Evolutionary conservation across 2,888 invertebrate genomes (phyloP), one percentile per base, ranked within the genome.

Genomic region (Tiliacea aurago): DNA sequence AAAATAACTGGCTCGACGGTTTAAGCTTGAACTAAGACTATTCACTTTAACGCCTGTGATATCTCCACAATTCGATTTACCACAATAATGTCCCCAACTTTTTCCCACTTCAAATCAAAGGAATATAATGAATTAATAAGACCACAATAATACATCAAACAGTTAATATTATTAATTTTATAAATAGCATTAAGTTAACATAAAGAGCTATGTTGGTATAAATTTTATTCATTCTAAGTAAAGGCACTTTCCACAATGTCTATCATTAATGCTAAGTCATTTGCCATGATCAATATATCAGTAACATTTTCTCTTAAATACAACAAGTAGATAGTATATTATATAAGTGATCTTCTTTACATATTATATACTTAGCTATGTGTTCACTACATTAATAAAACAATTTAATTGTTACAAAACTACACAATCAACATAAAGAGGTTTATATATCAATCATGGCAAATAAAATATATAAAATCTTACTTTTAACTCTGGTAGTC

Each of bases 201-300:
- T 96, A 96, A 95, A 95, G 95, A 96, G 95, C 95, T 96, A 95
- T 95, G 93, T 95, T 93, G 94, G 95, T 96, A 96, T 95, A 96
- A 95, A 95, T 92, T 95, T 96, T 96, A 95, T 93, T 95, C 93
- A 93, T 92, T 95, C 94, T 95, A 95, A 94, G 92, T 93, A 95
- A 96, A 96, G 96, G 96, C 96, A 96, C 96, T 96, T 96, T 95
- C 93, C 95, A 95, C 94, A 95, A 94, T 95, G 92, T 95, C 94
- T 95, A 95, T 94, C 88, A 90, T 93, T 93, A 93, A 92, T 86
- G 89, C 90, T 93, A 91, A 87, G 84, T 89, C 86, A 92, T 90
- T 91, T 93, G 93, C 94, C 95, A 95, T 93, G 93, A 92, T 88
- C 91, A 92, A 93, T 86, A 74, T 84, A 87, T 88, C 76, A 71